These are phyloP conservation scores for Machaerirhynchus nigripectus DNA, from an alignment of 2,113 vertebrate genomes.

Conservation along the genomic window DNA sequence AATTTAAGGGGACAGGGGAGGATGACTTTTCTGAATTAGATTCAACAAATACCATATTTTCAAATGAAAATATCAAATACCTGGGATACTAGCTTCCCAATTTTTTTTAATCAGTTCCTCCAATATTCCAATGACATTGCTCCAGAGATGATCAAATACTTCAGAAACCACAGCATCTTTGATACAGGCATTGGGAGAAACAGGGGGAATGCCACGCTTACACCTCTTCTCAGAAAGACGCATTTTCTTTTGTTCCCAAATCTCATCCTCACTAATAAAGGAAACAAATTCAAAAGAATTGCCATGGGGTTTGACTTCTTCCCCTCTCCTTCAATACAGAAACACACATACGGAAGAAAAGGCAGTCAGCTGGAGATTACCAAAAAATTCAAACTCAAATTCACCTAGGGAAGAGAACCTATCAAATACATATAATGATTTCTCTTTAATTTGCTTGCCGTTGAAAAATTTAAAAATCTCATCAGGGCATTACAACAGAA, in stretches of 20 bases:
- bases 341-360: not conserved
- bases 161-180: slow-evolving; percentile 76
- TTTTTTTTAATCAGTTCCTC: slow-evolving; percentile 74
- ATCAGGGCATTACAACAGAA: not conserved
- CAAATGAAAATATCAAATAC: slow-evolving; percentile 57
- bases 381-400: not conserved
- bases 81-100: slow-evolving; percentile 70
- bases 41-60: not conserved
- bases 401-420: not conserved
- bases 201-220: slow-evolving; percentile 74
- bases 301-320: not conserved
- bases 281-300: slow-evolving; percentile 50
- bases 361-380: not conserved
- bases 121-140: slow-evolving; percentile 63
- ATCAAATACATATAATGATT: not conserved
- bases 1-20: not conserved
- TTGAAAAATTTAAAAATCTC: not conserved
- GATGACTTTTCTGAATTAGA: not conserved
- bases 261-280: slow-evolving; percentile 72
- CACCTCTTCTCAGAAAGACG: slow-evolving; percentile 11
- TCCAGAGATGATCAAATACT: slow-evolving; percentile 81
- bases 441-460: not conserved
- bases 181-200: slow-evolving; percentile 82
- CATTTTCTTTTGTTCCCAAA: slow-evolving; percentile 60
- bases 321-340: not conserved